phyloP scores from a whole-genome alignment of 2,888 invertebrate genomes.

The Cheilosia variabilis region DNA sequence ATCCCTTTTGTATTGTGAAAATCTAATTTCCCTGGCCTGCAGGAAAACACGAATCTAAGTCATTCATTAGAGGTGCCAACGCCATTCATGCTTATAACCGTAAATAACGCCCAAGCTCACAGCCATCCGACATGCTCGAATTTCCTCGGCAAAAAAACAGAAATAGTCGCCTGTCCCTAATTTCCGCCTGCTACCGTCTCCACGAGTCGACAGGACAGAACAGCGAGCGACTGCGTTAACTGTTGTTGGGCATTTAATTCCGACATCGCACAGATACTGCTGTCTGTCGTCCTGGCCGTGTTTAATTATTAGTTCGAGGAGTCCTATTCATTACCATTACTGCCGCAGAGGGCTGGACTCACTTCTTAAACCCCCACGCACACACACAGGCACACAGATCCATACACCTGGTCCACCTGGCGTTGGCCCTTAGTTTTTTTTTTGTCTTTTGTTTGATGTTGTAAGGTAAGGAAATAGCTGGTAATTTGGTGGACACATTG shows the following conservation, averaged over 20 bases:
- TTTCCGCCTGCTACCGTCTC: not conserved
- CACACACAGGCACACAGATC: not conserved
- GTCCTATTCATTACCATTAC: slow-evolving; percentile 60
- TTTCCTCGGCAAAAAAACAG: not conserved
- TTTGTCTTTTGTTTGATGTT: not conserved
- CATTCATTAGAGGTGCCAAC: slow-evolving; percentile 60
- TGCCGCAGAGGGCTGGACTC: slow-evolving; percentile 7
- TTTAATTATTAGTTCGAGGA: slow-evolving; percentile 68
- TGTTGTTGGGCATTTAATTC: slow-evolving; percentile 56
- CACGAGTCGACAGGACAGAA: not conserved
- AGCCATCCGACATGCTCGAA: not conserved
- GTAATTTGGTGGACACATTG: slow-evolving; percentile 54
- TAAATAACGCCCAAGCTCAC: slow-evolving; percentile 45
- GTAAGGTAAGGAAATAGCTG: slow-evolving; percentile 29
- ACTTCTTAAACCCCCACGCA: not conserved
- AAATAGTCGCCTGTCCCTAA: slow-evolving; percentile 6
- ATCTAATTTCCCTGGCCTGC: slow-evolving; percentile 47
- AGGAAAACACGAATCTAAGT: slow-evolving; percentile 55
- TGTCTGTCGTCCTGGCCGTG: slow-evolving; percentile 22
- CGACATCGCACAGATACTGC: slow-evolving; percentile 36
- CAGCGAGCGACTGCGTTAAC: not conserved
- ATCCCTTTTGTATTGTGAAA: slow-evolving; percentile 11
- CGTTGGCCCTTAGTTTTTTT: slow-evolving; percentile 3
- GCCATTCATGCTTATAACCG: slow-evolving; percentile 61
- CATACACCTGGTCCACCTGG: slow-evolving; percentile 2